Evolutionary conservation across 1,140 invertebrate genomes (phyloP).

Genomic region (Drosophila mauritiana): DNA sequence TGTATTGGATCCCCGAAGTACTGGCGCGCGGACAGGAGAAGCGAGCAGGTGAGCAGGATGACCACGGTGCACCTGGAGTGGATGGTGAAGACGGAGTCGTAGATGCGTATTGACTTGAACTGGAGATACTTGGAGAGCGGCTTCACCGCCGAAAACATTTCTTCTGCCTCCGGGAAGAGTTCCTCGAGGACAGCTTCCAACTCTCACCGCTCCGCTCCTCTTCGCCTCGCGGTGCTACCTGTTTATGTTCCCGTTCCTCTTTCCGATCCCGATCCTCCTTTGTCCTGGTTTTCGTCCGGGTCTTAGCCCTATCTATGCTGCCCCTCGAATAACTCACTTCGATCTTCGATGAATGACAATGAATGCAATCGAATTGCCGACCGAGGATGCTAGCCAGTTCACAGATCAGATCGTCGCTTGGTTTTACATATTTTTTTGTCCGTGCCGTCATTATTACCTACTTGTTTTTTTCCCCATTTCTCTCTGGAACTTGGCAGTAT

Average conservation of each 20-base stretch:
- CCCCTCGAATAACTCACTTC: neutral
- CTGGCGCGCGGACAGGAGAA: constrained; percentile 89
- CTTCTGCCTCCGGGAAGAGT: constrained; percentile 68
- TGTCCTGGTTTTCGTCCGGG: neutral
- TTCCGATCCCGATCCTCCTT: neutral
- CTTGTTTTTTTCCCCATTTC: constrained; percentile 37
- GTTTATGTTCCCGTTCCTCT: too few species aligned
- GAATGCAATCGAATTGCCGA: constrained; percentile 12
- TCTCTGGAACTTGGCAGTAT: neutral
- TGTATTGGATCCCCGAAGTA: constrained; percentile 90
- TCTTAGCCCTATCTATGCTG: neutral
- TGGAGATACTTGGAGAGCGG: constrained; percentile 86
- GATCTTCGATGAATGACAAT: neutral
- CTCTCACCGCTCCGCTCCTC: constrained; percentile 20
- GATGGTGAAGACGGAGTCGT: constrained; percentile 88
- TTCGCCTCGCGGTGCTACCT: neutral
- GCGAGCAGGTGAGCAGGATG: constrained; percentile 87
- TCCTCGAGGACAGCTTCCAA: constrained; percentile 67
- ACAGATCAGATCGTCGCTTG: constrained; percentile 63
- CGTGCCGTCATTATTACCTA: constrained; percentile 55
- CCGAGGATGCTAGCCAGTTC: constrained; percentile 52
- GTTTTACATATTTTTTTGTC: constrained; percentile 65
- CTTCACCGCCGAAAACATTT: constrained; percentile 81
- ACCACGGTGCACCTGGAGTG: constrained; percentile 90
- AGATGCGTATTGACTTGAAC: constrained; percentile 87